phyloP scores from a whole-genome alignment of 2,113 vertebrate genomes.

The Odontophorus gujanensis region DNA sequence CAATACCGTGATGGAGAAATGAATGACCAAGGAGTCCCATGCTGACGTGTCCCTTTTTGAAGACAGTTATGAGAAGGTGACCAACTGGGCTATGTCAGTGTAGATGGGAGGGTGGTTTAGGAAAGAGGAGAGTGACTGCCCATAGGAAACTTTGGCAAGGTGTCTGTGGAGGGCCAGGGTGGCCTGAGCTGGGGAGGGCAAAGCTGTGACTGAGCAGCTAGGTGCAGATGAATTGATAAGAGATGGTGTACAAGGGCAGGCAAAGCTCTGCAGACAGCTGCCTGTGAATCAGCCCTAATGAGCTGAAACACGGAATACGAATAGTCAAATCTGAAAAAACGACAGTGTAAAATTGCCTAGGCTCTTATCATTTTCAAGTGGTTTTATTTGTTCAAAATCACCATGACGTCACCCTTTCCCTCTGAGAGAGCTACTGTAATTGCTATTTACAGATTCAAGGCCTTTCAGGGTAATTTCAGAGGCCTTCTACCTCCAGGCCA shows the following conservation, averaged over 20 bases:
- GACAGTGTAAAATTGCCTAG: constrained; percentile 12
- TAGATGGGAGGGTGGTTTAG: neutral
- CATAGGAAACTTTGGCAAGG: neutral
- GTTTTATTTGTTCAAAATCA: constrained; percentile 53
- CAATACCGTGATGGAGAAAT: fast-evolving
- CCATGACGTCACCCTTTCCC: constrained; percentile 36
- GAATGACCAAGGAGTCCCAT: neutral
- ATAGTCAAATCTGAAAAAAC: constrained; percentile 31
- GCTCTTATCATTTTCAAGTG: constrained; percentile 38
- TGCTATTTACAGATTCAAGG: constrained; percentile 50
- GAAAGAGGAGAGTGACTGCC: neutral
- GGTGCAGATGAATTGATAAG: neutral
- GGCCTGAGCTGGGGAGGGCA: fast-evolving
- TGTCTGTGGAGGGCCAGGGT: fast-evolving
- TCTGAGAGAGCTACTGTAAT: neutral
- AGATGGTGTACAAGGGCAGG: neutral
- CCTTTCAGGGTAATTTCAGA: constrained; percentile 35
- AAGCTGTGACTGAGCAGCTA: neutral
- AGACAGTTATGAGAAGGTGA: neutral
- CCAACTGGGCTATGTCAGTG: neutral
- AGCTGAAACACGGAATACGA: neutral
- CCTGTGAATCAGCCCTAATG: neutral
- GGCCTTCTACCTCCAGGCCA: neutral
- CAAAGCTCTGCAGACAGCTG: neutral
- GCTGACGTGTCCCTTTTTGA: fast-evolving